phyloP scores from a whole-genome alignment of 2,888 invertebrate species.

The Junonia oenone region DNA sequence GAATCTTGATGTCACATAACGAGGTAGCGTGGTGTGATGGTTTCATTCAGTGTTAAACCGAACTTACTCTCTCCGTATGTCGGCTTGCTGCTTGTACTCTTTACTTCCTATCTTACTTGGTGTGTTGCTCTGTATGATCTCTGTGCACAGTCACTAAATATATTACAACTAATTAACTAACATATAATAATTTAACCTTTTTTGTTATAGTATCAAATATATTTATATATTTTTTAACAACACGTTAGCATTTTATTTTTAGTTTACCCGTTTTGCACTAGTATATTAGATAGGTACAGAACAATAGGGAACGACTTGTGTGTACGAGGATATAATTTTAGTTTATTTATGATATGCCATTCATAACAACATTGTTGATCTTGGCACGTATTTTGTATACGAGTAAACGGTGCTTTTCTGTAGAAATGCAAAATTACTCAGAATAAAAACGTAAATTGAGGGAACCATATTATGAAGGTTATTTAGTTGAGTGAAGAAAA shows the following conservation, averaged over 20 bases:
- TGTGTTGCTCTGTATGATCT: constrained; percentile 65
- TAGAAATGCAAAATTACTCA: constrained; percentile 10
- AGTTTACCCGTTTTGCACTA: constrained; percentile 15
- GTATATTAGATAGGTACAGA: not conserved
- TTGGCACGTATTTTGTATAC: constrained; percentile 7
- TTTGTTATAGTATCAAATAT: constrained; percentile 21
- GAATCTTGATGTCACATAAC: constrained; percentile 59
- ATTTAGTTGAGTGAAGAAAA: not conserved
- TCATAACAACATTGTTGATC: constrained; percentile 17
- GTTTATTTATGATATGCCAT: constrained; percentile 14
- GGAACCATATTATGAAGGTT: not conserved
- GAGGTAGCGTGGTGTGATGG: constrained; percentile 71
- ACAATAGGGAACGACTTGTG: not conserved
- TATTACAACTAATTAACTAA: constrained; percentile 39
- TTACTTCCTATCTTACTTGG: constrained; percentile 50
- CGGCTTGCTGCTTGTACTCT: constrained; percentile 53
- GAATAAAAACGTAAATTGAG: constrained; percentile 2
- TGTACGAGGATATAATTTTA: constrained; percentile 4
- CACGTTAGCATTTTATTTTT: not conserved
- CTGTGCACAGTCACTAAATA: constrained; percentile 44
- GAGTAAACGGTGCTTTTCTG: not conserved
- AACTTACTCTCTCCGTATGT: constrained; percentile 20
- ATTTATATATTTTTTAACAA: constrained; percentile 13
- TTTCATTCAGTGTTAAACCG: constrained; percentile 47
- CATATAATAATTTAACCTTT: constrained; percentile 36